A percentile compares a stretch with the other conserved stretches of the same genome.
These are phyloP conservation scores for Mesaphorura yosii DNA, from an alignment of 1,140 invertebrate genomes.

Conservation along the genomic window DNA sequence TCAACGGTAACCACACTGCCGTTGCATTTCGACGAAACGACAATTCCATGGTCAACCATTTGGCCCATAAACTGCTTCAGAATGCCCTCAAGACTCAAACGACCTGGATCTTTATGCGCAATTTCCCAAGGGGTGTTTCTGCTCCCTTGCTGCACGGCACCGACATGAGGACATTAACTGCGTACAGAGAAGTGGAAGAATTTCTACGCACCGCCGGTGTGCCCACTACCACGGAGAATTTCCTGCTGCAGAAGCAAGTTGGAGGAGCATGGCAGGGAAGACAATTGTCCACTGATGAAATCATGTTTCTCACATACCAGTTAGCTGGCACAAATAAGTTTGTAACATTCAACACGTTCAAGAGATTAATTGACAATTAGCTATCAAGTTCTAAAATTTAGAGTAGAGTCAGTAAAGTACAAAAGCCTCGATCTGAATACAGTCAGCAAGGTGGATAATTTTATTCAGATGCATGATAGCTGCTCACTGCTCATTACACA, in stretches of 20 bases:
- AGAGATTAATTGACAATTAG: slow-evolving; percentile 1
- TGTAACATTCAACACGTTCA: neutral
- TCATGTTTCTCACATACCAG: neutral
- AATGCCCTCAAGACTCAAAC: neutral
- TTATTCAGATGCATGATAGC: too few relatives aligned
- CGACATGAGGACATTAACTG: neutral
- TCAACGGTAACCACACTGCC: neutral
- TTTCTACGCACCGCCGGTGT: neutral
- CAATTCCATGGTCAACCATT: neutral
- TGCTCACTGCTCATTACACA: too few relatives aligned
- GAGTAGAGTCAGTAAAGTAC: too few relatives aligned
- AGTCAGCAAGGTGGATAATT: too few relatives aligned
- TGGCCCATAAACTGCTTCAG: neutral
- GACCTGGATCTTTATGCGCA: slow-evolving; percentile 4
- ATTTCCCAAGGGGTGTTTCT: slow-evolving; percentile 3
- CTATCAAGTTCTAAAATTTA: too few relatives aligned
- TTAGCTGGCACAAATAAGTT: slow-evolving; percentile 5
- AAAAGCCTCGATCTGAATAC: too few relatives aligned
- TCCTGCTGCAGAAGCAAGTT: neutral
- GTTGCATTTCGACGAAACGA: neutral
- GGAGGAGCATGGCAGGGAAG: slow-evolving; percentile 1
- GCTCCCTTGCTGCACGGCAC: too few relatives aligned
- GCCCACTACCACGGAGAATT: neutral
- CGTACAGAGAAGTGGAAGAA: neutral
- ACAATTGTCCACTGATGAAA: neutral